phyloP scores from a whole-genome alignment of 2,888 invertebrate genomes.

The Hirudinaria manillensis region DNA sequence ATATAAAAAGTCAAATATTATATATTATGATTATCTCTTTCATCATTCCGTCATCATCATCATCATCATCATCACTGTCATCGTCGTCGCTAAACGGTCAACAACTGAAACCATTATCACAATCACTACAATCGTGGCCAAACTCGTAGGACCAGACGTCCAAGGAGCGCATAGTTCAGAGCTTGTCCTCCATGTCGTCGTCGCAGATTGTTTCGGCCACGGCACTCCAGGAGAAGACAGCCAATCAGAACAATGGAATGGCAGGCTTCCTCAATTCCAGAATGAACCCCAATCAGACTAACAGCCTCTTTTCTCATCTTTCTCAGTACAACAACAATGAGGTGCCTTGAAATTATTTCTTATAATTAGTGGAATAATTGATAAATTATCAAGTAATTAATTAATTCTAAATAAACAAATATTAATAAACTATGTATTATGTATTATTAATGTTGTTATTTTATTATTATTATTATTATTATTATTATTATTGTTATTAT shows the following conservation, averaged over 20 bases:
- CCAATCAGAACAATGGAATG: constrained; percentile 1
- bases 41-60: constrained; percentile 13
- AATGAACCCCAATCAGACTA: background rate
- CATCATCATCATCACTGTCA: background rate
- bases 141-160: constrained; percentile 33
- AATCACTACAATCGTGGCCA: too few species aligned
- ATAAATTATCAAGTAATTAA: background rate
- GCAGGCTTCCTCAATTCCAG: constrained; percentile 7
- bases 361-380: background rate
- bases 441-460: too few species aligned
- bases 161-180: constrained; percentile 34
- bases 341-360: background rate
- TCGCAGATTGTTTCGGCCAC: constrained; percentile 39
- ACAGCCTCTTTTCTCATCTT: background rate
- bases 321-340: background rate
- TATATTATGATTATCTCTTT: background rate
- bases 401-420: background rate
- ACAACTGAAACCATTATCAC: too few species aligned
- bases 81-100: too few species aligned
- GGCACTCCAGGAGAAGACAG: constrained; percentile 33
- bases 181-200: constrained; percentile 36
- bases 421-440: background rate
- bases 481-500: background rate
- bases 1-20: background rate
- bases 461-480: too few species aligned